Evolutionary conservation across 92 coral and sea anemone species (phyloP).

Genomic region (Palythoa grandis): DNA sequence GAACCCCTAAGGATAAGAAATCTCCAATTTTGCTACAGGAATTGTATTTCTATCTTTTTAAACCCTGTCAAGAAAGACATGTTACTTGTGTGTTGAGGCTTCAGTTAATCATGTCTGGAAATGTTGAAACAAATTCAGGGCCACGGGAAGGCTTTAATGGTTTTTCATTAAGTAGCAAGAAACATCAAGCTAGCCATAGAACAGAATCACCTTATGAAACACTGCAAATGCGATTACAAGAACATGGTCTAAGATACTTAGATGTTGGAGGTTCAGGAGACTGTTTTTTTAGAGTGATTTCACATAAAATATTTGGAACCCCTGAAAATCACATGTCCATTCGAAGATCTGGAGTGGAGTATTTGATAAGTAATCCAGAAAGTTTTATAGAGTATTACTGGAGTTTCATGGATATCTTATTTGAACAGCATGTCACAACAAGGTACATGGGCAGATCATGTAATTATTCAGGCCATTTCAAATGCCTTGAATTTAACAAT

Average conservation of each 20-base stretch:
- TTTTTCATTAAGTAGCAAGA: neutral
- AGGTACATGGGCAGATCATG: constrained; percentile 57
- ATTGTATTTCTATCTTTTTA: no score
- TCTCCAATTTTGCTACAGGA: neutral
- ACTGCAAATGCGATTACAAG: constrained; percentile 42
- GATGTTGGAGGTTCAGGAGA: constrained; percentile 48
- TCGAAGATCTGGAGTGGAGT: constrained; percentile 31
- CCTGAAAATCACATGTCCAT: constrained; percentile 37
- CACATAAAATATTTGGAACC: constrained; percentile 43
- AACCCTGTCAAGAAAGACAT: no score
- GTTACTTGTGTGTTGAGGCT: no score
- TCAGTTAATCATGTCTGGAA: constrained; percentile 37
- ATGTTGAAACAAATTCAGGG: constrained; percentile 41
- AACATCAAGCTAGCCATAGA: constrained; percentile 12
- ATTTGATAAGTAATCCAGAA: constrained; percentile 51
- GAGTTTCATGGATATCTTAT: constrained; percentile 44
- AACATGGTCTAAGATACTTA: constrained; percentile 50
- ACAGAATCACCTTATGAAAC: constrained; percentile 40
- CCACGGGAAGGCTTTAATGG: constrained; percentile 11
- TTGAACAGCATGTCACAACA: constrained; percentile 44
- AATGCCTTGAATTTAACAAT: constrained; percentile 48
- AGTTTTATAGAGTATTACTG: constrained; percentile 50
- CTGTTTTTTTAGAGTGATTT: constrained; percentile 43
- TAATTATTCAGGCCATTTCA: constrained; percentile 58
- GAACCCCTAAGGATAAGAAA: no score